phyloP scores from a whole-genome alignment of 2,888 invertebrate genomes.

The Pandemis cinnamomeana region DNA sequence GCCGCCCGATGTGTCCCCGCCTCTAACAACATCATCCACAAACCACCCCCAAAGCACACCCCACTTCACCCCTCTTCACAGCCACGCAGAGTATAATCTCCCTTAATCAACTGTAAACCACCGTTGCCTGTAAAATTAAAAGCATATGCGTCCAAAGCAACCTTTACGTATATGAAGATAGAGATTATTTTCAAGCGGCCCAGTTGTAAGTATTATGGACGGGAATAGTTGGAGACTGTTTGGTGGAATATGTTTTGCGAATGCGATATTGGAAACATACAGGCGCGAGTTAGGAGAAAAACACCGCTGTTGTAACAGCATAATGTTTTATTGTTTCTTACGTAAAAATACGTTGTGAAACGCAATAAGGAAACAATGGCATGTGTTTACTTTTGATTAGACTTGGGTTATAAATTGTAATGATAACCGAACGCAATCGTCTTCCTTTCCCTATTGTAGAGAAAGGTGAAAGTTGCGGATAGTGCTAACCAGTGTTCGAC shows the following conservation, averaged over 20 bases:
- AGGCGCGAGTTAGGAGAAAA: background rate
- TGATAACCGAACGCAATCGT: background rate
- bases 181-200: constrained; percentile 11
- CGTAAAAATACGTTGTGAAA: background rate
- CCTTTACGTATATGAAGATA: background rate
- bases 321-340: background rate
- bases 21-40: background rate
- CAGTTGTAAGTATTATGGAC: background rate
- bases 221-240: constrained; percentile 29
- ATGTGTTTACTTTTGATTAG: background rate
- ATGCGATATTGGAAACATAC: constrained; percentile 21
- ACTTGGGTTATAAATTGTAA: background rate
- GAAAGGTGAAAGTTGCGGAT: constrained; percentile 21
- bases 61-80: background rate
- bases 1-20: background rate
- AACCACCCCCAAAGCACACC: constrained; percentile 6
- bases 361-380: background rate
- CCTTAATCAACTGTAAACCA: constrained; percentile 3
- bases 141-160: constrained; percentile 5
- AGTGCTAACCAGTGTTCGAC: background rate
- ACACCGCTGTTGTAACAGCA: background rate
- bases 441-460: constrained; percentile 3
- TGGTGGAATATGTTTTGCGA: constrained; percentile 34
- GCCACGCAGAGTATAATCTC: background rate
- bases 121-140: constrained; percentile 2